These are phyloP conservation scores for Aphrophora alni DNA, from an alignment of 2,888 invertebrate genomes.

Conservation along the genomic window DNA sequence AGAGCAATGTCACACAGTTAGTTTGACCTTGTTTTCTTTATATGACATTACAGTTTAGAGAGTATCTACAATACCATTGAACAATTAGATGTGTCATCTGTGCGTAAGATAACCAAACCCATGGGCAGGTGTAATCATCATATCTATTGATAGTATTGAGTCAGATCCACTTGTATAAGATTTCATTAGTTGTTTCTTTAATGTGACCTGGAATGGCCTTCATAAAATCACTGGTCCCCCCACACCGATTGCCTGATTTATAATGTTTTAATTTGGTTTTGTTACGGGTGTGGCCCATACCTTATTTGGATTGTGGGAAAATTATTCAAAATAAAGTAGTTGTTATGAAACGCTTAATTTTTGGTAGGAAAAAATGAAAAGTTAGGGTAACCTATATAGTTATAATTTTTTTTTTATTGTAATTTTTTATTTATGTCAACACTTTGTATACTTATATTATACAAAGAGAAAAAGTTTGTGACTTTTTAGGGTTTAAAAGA, in stretches of 20 bases:
- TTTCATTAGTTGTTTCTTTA: background rate
- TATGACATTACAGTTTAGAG: background rate
- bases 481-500: too few relatives aligned
- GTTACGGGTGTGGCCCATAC: background rate
- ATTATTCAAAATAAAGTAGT: too few relatives aligned
- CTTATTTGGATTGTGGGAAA: too few relatives aligned
- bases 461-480: too few relatives aligned
- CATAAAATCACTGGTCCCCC: background rate
- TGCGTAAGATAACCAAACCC: background rate
- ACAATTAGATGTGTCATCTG: background rate
- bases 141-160: background rate
- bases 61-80: background rate
- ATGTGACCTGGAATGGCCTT: background rate
- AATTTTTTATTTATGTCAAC: too few relatives aligned
- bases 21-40: background rate
- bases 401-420: too few relatives aligned
- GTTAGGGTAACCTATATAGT: too few relatives aligned
- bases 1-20: background rate
- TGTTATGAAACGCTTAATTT: too few relatives aligned
- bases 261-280: background rate
- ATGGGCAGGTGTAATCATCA: background rate
- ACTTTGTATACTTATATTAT: too few relatives aligned
- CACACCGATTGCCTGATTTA: background rate
- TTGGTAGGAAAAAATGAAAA: too few relatives aligned
- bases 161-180: background rate